A percentile compares a stretch with the other conserved stretches of the same genome.
phyloP scores from a whole-genome alignment of 2,888 invertebrate genomes.

The Drosophila ochracea region DNA sequence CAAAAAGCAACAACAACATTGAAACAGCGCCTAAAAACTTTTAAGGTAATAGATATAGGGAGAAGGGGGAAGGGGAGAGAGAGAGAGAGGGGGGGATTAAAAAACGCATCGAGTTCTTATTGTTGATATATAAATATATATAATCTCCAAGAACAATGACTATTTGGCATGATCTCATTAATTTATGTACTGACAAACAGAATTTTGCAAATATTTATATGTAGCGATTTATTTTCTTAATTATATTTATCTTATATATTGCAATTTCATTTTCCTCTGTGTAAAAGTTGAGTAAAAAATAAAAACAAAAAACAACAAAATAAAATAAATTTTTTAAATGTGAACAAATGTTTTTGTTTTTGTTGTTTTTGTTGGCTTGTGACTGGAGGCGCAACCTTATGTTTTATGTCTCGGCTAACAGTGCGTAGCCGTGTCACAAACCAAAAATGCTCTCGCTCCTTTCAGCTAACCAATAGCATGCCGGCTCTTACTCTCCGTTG shows the following conservation, averaged over 20 bases:
- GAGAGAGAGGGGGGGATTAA: no score
- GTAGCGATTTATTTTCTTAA: no score
- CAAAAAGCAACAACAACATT: no score
- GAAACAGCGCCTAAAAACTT: no score
- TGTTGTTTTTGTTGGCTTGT: no score
- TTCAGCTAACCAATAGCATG: slow-evolving; percentile 17
- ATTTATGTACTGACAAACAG: neutral
- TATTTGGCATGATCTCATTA: slow-evolving; percentile 25
- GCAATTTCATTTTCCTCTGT: slow-evolving; percentile 81
- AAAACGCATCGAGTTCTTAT: no score
- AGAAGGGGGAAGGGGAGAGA: no score
- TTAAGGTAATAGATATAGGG: no score
- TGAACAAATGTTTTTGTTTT: slow-evolving; percentile 29
- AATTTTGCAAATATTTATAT: neutral
- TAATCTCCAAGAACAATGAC: slow-evolving; percentile 6
- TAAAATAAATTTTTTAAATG: slow-evolving; percentile 68
- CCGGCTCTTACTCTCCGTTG: neutral
- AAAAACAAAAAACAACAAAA: slow-evolving; percentile 32
- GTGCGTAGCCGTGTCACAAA: slow-evolving; percentile 24
- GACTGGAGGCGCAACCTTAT: neutral
- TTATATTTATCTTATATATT: no score
- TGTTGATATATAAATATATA: no score
- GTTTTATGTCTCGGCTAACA: slow-evolving; percentile 34
- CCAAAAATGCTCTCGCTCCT: slow-evolving; percentile 2
- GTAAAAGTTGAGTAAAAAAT: slow-evolving; percentile 78